Evolutionary conservation across 2,113 vertebrate genomes (phyloP).

Genomic region (Anser cygnoides): DNA sequence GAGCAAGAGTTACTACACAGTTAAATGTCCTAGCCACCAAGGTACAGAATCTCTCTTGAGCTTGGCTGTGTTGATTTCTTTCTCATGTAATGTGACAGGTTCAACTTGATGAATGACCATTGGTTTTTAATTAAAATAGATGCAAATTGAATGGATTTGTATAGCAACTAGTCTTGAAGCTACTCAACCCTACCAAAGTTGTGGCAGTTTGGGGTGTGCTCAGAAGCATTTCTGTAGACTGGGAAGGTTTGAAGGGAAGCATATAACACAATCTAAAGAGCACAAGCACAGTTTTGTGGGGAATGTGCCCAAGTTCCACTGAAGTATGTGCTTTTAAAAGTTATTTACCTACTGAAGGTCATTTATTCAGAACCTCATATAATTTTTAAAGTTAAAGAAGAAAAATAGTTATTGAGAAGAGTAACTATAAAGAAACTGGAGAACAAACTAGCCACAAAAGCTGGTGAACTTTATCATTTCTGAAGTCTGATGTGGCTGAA

Average conservation of each 20-base stretch:
- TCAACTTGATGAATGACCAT: not conserved
- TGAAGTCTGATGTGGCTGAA: not conserved
- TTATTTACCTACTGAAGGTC: not conserved
- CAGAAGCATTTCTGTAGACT: not conserved
- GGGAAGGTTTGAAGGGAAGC: not conserved
- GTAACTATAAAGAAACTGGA: not conserved
- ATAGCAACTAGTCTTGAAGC: not conserved
- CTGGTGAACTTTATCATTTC: not conserved
- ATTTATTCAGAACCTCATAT: not conserved
- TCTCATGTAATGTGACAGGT: not conserved
- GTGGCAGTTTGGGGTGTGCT: not conserved
- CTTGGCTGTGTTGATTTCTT: not conserved
- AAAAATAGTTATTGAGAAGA: not conserved
- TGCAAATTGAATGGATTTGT: not conserved
- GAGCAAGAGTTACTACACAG: not conserved
- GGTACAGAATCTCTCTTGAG: not conserved
- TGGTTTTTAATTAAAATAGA: not conserved
- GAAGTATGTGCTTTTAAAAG: not conserved
- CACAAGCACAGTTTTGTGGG: accelerated
- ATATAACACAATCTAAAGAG: not conserved
- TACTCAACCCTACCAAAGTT: not conserved
- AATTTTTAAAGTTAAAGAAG: not conserved
- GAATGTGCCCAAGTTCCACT: not conserved
- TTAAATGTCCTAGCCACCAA: not conserved
- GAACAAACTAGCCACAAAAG: not conserved